Base-by-base conservation (phyloP, 2,888 invertebrate genomes). In the Drosophila demipolita region DNA sequence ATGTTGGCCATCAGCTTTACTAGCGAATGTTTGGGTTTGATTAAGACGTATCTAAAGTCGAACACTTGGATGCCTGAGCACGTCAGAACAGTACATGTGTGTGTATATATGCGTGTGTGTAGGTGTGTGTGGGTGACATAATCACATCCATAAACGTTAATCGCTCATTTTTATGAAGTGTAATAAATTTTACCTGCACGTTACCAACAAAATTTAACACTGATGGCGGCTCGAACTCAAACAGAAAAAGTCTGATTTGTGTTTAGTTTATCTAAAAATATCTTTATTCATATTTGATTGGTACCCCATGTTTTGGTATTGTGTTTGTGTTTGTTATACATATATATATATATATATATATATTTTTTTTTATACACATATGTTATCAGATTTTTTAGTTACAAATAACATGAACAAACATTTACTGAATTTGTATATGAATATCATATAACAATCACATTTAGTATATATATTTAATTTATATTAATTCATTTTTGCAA, bases 71-170 rank as follows among this genome's bases (percentile, higher is more conserved):
- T 70, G 73, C 62, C 58, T 33, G 60, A 69, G 83, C 88, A 83
- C 89, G 90, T 88, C 72, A 45, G 20, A 8, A 1, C 45, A 8
- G 42, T 42, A 2, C 42, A 32, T 11, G 59, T 26, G 23, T 32
- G 26, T 17, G 38, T 45, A 59, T 36, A 20, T 12, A 35, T 54
- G 17, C 7, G n/a, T 62, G 26, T 36, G 17, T 35, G 36, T 42
- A 17, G 45, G 61, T 63, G 49, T 53, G 53, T 20, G 74, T 86
- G 88, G 85, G 87, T 90, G 90, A 76, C 84, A 66, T 82, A 89
- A 87, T 90, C 90, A 89, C 90, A 87, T 87, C 87, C 85, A 90
- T 90, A 89, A 87, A 89, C 82, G 82, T 89, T 89, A 87, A 87
- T 90, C 90, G 87, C 82, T 87, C 85, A 79, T 66, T 85, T 90